Evolutionary conservation across 2,797 vertebrate species (phyloP).

Genomic region (Coregonus sp.): DNA sequence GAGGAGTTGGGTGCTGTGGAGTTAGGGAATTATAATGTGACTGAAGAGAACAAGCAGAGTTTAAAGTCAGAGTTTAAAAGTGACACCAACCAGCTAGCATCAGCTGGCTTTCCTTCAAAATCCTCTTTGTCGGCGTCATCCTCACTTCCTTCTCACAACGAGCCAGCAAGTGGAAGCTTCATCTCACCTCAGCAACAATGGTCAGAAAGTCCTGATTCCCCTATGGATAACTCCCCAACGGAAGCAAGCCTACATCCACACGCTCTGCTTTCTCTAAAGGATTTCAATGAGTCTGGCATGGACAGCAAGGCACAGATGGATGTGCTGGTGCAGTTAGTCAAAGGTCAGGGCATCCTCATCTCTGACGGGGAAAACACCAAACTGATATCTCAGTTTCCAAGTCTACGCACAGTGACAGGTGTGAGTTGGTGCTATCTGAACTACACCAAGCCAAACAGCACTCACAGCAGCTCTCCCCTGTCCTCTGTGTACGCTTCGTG

Average conservation of each 20-base stretch:
- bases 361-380: constrained; percentile 83
- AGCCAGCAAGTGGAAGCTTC: constrained; percentile 69
- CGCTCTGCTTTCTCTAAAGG: constrained; percentile 67
- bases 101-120: not conserved
- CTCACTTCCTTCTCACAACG: constrained; percentile 66
- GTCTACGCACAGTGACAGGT: constrained; percentile 93
- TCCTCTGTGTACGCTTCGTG: constrained; percentile 93
- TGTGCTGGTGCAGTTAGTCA: constrained; percentile 80
- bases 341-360: constrained; percentile 73
- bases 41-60: constrained; percentile 81
- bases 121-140: constrained; percentile 17
- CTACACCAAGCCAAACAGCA: constrained; percentile 92
- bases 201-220: constrained; percentile 77
- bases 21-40: constrained; percentile 87
- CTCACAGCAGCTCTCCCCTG: constrained; percentile 81
- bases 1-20: constrained; percentile 96
- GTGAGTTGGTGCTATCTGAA: constrained; percentile 99
- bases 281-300: constrained; percentile 72
- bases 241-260: constrained; percentile 81
- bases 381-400: constrained; percentile 89
- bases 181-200: constrained; percentile 74
- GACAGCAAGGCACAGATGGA: constrained; percentile 77
- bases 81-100: not conserved
- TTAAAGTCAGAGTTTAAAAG: constrained; percentile 53
- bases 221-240: constrained; percentile 85